phyloP scores from a whole-genome alignment of 2,888 invertebrate genomes.

The Oligia strigilis region DNA sequence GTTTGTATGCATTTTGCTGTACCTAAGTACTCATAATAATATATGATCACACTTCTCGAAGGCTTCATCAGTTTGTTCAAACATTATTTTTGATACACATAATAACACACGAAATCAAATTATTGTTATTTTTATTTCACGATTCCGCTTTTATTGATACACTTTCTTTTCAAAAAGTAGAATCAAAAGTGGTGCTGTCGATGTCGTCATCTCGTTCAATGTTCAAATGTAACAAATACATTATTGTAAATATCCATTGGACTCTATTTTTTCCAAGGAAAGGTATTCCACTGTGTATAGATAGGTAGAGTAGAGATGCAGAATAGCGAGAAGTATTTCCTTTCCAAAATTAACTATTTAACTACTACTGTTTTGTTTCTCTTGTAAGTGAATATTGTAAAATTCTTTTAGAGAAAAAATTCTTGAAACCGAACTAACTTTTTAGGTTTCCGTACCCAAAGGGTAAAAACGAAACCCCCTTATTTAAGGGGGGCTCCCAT shows the following conservation, averaged over 20 bases:
- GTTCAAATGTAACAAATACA: conserved; percentile 3
- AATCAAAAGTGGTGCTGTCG: conserved; percentile 8
- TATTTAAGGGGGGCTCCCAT: no score
- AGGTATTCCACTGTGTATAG: background rate
- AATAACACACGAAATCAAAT: background rate
- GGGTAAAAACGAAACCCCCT: no score
- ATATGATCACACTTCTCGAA: background rate
- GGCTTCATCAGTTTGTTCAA: background rate
- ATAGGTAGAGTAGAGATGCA: background rate
- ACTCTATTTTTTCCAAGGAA: background rate
- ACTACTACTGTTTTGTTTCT: no score
- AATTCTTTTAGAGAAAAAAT: no score
- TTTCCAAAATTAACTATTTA: no score
- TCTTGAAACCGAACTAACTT: no score
- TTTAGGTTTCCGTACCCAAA: no score
- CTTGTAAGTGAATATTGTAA: no score
- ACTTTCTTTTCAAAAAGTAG: conserved; percentile 47
- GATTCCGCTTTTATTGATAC: conserved; percentile 34
- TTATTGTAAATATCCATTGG: conserved; percentile 7
- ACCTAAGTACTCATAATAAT: background rate
- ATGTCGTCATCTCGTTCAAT: conserved; percentile 29
- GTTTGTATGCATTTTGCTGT: background rate
- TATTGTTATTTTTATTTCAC: conserved; percentile 6
- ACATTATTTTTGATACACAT: background rate
- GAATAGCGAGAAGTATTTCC: background rate